Evolutionary conservation across 2,888 invertebrate species (phyloP).

Genomic region (Halictus quadricinctus): DNA sequence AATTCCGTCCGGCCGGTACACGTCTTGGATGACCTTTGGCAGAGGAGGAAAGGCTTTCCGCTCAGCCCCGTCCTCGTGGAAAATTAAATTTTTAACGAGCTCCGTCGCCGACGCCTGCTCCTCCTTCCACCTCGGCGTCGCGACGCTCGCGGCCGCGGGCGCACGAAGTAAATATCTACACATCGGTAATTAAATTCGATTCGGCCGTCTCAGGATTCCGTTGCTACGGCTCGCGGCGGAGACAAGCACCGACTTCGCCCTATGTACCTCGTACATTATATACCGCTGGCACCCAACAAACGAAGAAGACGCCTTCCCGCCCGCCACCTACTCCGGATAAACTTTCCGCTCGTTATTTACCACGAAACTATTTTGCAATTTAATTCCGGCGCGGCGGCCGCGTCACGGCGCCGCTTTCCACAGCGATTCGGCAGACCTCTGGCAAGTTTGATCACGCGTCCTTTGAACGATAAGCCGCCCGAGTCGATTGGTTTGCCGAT

Average conservation of each 20-base stretch:
- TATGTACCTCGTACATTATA: constrained; percentile 23
- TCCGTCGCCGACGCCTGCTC: constrained; percentile 39
- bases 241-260: neutral
- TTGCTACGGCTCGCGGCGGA: neutral
- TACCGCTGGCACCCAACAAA: constrained; percentile 7
- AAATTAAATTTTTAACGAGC: constrained; percentile 72
- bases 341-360: constrained; percentile 76
- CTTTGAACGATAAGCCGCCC: neutral
- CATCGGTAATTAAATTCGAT: constrained; percentile 78
- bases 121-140: constrained; percentile 11
- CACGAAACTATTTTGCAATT: constrained; percentile 77
- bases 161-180: constrained; percentile 73
- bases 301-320: constrained; percentile 43
- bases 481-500: neutral
- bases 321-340: constrained; percentile 46
- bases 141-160: constrained; percentile 24
- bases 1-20: constrained; percentile 40
- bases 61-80: constrained; percentile 51
- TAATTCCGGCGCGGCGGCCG: constrained; percentile 54
- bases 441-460: neutral
- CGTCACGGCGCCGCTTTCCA: neutral
- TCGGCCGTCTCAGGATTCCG: constrained; percentile 46
- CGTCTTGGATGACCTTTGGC: constrained; percentile 55
- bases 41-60: constrained; percentile 12
- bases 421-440: neutral